phyloP scores from a whole-genome alignment of 2,113 vertebrate genomes.

The Sylvia atricapilla region DNA sequence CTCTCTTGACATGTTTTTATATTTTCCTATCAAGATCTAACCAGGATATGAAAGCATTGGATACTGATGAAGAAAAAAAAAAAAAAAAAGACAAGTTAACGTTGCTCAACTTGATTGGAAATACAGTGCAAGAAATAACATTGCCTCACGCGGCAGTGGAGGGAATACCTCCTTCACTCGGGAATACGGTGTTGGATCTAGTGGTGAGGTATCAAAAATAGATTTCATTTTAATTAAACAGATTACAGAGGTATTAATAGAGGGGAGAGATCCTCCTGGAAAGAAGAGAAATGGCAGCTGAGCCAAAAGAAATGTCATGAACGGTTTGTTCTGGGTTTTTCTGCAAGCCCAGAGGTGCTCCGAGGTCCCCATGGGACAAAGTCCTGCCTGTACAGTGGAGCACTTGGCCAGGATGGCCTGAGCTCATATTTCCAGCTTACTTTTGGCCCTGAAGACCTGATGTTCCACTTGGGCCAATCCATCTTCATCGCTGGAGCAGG shows the following conservation, averaged over 20 bases:
- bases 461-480: not conserved
- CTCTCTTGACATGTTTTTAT: conserved; percentile 30
- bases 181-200: not conserved
- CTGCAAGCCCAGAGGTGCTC: not conserved
- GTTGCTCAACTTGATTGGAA: not conserved
- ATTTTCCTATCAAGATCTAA: conserved; percentile 51
- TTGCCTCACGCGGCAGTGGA: not conserved
- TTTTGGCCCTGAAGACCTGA: not conserved
- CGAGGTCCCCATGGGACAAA: accelerated
- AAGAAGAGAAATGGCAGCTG: not conserved
- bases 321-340: not conserved
- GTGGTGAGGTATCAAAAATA: conserved; percentile 13
- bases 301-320: not conserved
- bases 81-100: not conserved
- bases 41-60: conserved; percentile 10
- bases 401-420: not conserved
- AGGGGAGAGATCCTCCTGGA: not conserved
- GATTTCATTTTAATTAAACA: conserved; percentile 52
- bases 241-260: not conserved
- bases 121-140: not conserved
- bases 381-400: not conserved
- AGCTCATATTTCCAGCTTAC: not conserved
- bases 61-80: not conserved
- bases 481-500: conserved; percentile 18
- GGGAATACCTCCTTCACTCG: not conserved